Conservation (phyloP, 1,140 invertebrate genomes). For the Neodiprion virginianus region DNA sequence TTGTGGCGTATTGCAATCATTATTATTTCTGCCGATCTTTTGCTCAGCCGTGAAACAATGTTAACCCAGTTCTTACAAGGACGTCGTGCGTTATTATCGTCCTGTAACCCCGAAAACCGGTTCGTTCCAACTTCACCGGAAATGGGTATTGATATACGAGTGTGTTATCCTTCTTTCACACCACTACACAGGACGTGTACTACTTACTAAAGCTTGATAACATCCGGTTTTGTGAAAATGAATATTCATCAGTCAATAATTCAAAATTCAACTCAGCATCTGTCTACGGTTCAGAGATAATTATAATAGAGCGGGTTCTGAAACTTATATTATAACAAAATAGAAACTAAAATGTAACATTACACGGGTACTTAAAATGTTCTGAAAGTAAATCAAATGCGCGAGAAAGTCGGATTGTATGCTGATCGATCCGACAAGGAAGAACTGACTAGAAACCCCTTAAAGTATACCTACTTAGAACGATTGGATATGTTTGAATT, state of each 20-base stretch:
- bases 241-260: background rate
- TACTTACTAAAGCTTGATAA: background rate
- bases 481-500: too few species aligned
- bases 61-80: conserved; percentile 5
- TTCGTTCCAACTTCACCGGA: background rate
- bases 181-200: background rate
- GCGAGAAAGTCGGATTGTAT: background rate
- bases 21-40: background rate
- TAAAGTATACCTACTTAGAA: too few species aligned
- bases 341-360: too few species aligned
- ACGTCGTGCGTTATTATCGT: background rate
- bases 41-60: background rate
- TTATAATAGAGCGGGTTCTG: background rate
- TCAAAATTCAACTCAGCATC: background rate
- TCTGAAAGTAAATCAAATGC: background rate
- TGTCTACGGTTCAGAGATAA: background rate
- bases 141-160: background rate
- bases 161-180: too few species aligned
- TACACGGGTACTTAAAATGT: too few species aligned
- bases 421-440: too few species aligned
- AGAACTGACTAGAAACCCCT: too few species aligned
- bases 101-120: background rate
- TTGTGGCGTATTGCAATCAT: background rate
- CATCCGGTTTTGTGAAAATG: background rate
- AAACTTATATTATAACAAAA: too few species aligned